These are phyloP conservation scores for Anthopleura sola DNA, from an alignment of 64 coral and sea anemone genomes.

Conservation along the genomic window DNA sequence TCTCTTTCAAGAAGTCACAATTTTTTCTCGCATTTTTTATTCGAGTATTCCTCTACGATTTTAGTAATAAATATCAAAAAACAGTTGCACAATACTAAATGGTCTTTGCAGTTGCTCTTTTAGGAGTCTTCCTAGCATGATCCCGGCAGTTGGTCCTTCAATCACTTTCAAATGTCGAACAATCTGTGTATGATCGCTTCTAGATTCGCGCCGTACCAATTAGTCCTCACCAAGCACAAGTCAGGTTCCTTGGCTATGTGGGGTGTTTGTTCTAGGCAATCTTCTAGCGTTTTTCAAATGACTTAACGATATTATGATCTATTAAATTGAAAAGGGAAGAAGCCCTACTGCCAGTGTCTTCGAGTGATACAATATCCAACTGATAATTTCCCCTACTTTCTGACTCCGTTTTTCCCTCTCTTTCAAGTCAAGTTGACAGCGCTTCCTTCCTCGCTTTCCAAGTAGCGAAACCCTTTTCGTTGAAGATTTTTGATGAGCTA, in stretches of 20 bases:
- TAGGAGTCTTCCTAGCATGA: background rate
- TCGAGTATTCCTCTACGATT: background rate
- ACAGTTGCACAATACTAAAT: background rate
- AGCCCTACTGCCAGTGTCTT: background rate
- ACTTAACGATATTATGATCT: background rate
- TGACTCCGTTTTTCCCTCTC: background rate
- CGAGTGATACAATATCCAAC: conserved; percentile 6
- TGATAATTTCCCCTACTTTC: background rate
- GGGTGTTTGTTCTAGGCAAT: background rate
- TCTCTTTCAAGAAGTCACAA: background rate
- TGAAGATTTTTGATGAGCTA: background rate
- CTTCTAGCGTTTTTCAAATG: background rate
- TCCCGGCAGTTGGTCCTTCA: background rate
- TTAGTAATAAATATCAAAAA: background rate
- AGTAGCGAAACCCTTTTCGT: background rate
- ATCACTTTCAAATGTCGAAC: background rate
- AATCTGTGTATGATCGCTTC: background rate
- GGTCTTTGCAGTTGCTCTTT: background rate
- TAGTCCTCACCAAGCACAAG: background rate
- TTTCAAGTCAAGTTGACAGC: background rate
- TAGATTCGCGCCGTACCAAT: background rate
- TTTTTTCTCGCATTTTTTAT: background rate
- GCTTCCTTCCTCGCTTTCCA: background rate
- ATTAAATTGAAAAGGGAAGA: background rate
- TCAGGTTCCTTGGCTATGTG: background rate